These are phyloP conservation scores for Plutomurus gul DNA, from an alignment of 1,140 invertebrate species.

Conservation along the genomic window DNA sequence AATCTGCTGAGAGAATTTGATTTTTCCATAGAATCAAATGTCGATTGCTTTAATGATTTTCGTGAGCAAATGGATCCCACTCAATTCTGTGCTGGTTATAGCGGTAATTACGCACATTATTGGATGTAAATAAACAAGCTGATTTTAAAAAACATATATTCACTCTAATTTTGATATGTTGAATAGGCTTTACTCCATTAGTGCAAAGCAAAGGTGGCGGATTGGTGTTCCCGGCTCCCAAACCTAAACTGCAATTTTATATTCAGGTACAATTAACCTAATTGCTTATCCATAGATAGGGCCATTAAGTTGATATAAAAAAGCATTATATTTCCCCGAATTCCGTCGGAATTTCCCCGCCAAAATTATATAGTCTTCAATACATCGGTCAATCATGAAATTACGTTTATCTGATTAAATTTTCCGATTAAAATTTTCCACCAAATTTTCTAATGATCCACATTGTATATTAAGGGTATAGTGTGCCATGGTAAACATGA, in stretches of 20 bases:
- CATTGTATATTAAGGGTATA: too few species aligned
- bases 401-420: too few species aligned
- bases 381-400: too few species aligned
- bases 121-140: too few species aligned
- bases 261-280: background rate
- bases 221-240: background rate
- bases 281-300: background rate
- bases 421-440: too few species aligned
- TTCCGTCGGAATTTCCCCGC: too few species aligned
- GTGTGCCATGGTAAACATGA: background rate
- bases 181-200: background rate
- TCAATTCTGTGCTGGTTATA: conserved; percentile 5
- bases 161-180: background rate
- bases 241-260: background rate
- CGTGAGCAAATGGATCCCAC: background rate
- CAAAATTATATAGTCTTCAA: too few species aligned
- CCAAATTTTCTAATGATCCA: too few species aligned
- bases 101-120: background rate
- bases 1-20: too few species aligned
- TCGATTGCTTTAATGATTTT: background rate
- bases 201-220: background rate
- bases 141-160: too few species aligned
- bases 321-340: too few species aligned
- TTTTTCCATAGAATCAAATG: background rate
- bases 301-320: too few species aligned